Evolutionary conservation across 1,140 invertebrate genomes (phyloP).

Genomic region (Eubasilissa regina): DNA sequence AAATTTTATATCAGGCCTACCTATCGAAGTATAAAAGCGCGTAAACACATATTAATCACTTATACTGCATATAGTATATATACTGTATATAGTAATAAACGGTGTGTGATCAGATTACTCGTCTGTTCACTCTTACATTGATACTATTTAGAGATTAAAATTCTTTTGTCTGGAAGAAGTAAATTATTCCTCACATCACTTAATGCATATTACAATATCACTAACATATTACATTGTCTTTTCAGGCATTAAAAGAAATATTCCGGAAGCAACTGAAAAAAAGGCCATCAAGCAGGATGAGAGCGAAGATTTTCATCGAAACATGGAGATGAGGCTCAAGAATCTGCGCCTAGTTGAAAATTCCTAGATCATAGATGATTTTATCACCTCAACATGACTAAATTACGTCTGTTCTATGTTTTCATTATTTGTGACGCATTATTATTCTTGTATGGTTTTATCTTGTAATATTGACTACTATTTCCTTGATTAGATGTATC

Average conservation of each 20-base stretch:
- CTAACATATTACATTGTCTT: not conserved
- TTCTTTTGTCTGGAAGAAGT: too few species aligned
- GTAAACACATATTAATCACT: too few species aligned
- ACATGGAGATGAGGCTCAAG: constrained; percentile 42
- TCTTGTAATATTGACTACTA: not conserved
- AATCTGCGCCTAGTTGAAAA: constrained; percentile 26
- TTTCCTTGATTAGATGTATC: not conserved
- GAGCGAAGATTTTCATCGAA: constrained; percentile 32
- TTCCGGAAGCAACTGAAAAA: not conserved
- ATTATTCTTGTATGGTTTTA: not conserved
- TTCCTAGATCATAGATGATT: not conserved
- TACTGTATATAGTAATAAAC: too few species aligned
- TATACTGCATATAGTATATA: too few species aligned
- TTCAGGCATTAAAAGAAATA: constrained; percentile 15
- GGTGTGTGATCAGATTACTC: too few species aligned
- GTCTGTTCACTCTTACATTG: too few species aligned
- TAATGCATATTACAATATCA: not conserved
- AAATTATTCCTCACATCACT: not conserved
- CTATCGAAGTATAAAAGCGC: too few species aligned
- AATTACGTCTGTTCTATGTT: not conserved
- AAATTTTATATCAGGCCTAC: too few species aligned
- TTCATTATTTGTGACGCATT: not conserved
- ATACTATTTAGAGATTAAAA: too few species aligned
- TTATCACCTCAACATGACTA: not conserved
- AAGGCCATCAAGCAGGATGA: not conserved